Conservation (phyloP, 2,888 invertebrate species). For the Corythucha ciliata region DNA sequence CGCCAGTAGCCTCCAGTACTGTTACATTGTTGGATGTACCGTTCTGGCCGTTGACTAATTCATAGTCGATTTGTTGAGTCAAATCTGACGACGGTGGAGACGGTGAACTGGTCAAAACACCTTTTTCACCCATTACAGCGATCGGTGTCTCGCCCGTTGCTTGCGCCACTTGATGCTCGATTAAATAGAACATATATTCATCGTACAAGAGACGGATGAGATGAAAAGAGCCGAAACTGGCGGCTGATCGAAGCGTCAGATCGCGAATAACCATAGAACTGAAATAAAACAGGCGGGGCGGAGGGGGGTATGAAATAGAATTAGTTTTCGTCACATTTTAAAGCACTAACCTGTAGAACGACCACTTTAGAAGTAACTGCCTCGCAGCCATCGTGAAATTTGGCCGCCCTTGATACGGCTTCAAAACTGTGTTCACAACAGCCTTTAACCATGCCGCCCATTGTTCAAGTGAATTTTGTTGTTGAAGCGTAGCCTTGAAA, state of each 20-base stretch:
- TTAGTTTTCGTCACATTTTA: conserved; percentile 1
- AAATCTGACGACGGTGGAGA: background rate
- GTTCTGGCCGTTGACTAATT: background rate
- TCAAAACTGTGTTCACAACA: conserved; percentile 81
- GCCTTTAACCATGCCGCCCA: conserved; percentile 97
- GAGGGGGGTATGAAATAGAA: background rate
- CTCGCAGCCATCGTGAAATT: conserved; percentile 77
- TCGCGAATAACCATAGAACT: conserved; percentile 97
- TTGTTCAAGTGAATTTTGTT: conserved; percentile 87
- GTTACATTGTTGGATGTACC: background rate
- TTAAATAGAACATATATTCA: conserved; percentile 97
- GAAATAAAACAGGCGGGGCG: conserved; percentile 37
- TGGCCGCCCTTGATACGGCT: conserved; percentile 74
- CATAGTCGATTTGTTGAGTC: background rate
- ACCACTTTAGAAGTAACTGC: conserved; percentile 96
- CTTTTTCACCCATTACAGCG: conserved; percentile 83
- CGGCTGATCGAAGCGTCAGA: conserved; percentile 88
- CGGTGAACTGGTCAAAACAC: too few relatives aligned
- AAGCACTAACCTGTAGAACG: conserved; percentile 74
- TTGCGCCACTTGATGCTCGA: conserved; percentile 91
- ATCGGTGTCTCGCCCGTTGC: conserved; percentile 86
- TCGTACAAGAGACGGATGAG: conserved; percentile 93
- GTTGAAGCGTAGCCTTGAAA: conserved; percentile 80
- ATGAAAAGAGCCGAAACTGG: conserved; percentile 98
- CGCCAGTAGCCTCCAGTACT: background rate